phyloP scores from a whole-genome alignment of 2,797 vertebrate species.

The Enteromius radiatus region DNA sequence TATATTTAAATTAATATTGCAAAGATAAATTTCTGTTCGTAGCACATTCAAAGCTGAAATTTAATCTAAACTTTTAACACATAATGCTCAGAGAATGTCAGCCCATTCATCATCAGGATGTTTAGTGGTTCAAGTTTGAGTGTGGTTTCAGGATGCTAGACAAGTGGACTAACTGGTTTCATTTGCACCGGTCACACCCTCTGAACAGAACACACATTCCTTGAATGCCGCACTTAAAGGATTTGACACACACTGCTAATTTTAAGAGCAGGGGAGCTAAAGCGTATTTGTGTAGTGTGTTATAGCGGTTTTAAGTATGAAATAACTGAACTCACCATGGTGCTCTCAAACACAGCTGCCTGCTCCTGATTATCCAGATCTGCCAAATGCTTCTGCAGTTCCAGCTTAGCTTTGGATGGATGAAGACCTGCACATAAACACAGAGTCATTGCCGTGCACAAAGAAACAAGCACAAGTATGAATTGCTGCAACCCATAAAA shows the following conservation, averaged over 20 bases:
- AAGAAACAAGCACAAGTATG: slow-evolving; percentile 13
- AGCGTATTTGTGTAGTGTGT: slow-evolving; percentile 12
- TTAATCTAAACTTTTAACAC: not conserved
- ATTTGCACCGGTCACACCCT: slow-evolving; percentile 46
- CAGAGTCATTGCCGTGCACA: slow-evolving; percentile 21
- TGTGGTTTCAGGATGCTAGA: slow-evolving; percentile 13
- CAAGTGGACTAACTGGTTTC: slow-evolving; percentile 49
- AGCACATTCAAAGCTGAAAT: not conserved
- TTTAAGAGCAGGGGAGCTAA: not conserved
- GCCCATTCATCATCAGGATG: not conserved
- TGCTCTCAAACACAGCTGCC: slow-evolving; percentile 89
- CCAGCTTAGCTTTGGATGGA: slow-evolving; percentile 91
- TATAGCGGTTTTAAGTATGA: slow-evolving; percentile 7
- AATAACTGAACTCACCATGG: slow-evolving; percentile 82
- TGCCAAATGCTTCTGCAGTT: slow-evolving; percentile 92
- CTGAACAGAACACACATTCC: slow-evolving; percentile 31
- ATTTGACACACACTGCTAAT: slow-evolving; percentile 40
- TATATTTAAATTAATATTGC: not conserved
- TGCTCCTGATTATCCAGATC: slow-evolving; percentile 90
- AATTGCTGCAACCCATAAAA: not conserved
- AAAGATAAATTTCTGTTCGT: not conserved
- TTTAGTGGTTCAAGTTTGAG: not conserved
- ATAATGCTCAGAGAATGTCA: not conserved
- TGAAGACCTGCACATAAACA: slow-evolving; percentile 81
- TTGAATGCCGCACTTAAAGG: slow-evolving; percentile 2